A percentile compares a stretch with the other conserved stretches of the same genome.
These are phyloP conservation scores for Chelonoidis abingdonii DNA, from an alignment of 2,113 vertebrate species.

Conservation along the genomic window DNA sequence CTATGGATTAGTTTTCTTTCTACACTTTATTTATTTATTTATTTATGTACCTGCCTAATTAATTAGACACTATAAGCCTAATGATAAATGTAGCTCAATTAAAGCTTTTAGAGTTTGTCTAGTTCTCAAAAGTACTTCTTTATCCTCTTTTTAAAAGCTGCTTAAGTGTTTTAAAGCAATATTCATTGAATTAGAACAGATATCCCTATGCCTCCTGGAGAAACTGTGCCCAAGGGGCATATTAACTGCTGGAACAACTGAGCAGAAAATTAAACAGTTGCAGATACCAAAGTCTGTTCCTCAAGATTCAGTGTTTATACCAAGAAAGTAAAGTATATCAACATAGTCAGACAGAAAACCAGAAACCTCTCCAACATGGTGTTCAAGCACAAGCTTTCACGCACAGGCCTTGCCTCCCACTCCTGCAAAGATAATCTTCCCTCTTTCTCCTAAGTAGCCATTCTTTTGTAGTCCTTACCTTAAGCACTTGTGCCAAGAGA, in stretches of 20 bases:
- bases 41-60: slow-evolving; percentile 13
- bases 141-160: not conserved
- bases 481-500: not conserved
- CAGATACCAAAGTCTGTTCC: not conserved
- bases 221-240: not conserved
- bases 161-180: not conserved
- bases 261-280: not conserved
- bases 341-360: not conserved
- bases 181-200: rapidly evolving
- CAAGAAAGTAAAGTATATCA: not conserved
- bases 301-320: not conserved
- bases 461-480: not conserved
- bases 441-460: not conserved
- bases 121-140: not conserved
- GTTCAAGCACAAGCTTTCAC: not conserved
- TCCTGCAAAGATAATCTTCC: not conserved
- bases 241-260: not conserved
- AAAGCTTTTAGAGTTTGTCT: not conserved
- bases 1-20: not conserved
- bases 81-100: slow-evolving; percentile 59
- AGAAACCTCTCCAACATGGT: not conserved
- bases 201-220: not conserved
- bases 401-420: not conserved
- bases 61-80: slow-evolving; percentile 25
- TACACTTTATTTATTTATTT: slow-evolving; percentile 24